Evolutionary conservation across 2,113 vertebrate species (phyloP).

Genomic region (Heliornis fulica): DNA sequence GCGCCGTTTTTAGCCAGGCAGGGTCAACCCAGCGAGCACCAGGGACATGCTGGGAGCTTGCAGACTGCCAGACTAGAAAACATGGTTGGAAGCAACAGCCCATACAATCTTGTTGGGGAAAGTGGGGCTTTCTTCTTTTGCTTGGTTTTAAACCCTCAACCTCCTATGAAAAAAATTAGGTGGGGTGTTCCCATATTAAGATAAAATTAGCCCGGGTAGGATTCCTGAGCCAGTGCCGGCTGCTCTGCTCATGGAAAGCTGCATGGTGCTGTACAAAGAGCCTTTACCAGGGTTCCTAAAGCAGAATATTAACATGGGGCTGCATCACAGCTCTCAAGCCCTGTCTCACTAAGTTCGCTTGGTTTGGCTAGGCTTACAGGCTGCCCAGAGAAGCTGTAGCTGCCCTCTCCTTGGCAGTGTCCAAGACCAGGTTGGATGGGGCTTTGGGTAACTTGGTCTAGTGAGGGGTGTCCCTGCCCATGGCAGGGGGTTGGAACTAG

Average conservation of each 20-base stretch:
- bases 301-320: not conserved
- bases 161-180: not conserved
- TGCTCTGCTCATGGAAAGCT: not conserved
- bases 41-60: not conserved
- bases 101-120: not conserved
- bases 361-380: not conserved
- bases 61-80: not conserved
- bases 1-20: not conserved
- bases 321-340: not conserved
- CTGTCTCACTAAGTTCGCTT: accelerated
- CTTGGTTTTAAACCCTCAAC: not conserved
- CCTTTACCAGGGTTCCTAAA: not conserved
- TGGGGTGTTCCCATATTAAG: not conserved
- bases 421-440: no score
- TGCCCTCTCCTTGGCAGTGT: no score
- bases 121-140: not conserved
- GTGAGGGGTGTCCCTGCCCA: no score
- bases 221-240: not conserved
- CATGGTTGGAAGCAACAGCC: not conserved
- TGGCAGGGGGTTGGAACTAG: no score
- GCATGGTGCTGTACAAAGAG: not conserved
- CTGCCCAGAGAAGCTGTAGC: no score
- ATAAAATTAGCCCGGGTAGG: not conserved
- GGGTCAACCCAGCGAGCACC: not conserved
- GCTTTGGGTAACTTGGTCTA: no score